Conservation (phyloP, 2,888 invertebrate genomes). For the Hydraecia micacea region DNA sequence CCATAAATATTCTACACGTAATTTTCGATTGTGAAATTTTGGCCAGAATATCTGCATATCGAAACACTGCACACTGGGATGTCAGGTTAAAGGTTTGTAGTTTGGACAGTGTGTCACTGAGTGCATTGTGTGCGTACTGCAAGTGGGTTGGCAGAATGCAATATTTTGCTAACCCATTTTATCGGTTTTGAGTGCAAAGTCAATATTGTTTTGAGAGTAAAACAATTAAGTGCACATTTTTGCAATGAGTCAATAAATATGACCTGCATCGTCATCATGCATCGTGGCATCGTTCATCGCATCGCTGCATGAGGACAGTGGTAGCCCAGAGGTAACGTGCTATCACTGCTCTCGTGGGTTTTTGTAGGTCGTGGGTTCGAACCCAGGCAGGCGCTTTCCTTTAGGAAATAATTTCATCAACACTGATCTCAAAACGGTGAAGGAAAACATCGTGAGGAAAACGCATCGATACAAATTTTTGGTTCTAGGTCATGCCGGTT, state of each 20-base stretch:
- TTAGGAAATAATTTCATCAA: background rate
- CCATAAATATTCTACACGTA: constrained; percentile 87
- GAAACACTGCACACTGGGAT: constrained; percentile 73
- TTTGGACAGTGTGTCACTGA: constrained; percentile 57
- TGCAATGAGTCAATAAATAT: constrained; percentile 21
- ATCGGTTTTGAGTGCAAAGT: constrained; percentile 55
- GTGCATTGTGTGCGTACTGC: constrained; percentile 42
- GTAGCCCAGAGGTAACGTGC: too few species aligned
- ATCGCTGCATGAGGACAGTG: too few species aligned
- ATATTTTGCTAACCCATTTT: constrained; percentile 64
- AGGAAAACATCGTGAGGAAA: too few species aligned
- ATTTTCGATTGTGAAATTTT: constrained; percentile 83
- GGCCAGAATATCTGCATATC: constrained; percentile 79
- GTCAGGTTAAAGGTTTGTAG: constrained; percentile 62
- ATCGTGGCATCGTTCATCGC: background rate
- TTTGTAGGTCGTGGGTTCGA: background rate
- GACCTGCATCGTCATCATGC: too few species aligned
- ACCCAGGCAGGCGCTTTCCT: background rate
- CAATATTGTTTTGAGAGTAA: constrained; percentile 52
- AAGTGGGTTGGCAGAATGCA: constrained; percentile 36
- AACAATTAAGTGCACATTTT: constrained; percentile 37
- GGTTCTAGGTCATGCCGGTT: too few species aligned
- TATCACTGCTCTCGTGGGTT: too few species aligned
- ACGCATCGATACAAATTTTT: too few species aligned
- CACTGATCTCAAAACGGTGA: background rate